Percentiles rank a stretch among this genome's conserved stretches.
phyloP scores from a whole-genome alignment of 2,797 vertebrate genomes.

The Spheniscus humboldti region DNA sequence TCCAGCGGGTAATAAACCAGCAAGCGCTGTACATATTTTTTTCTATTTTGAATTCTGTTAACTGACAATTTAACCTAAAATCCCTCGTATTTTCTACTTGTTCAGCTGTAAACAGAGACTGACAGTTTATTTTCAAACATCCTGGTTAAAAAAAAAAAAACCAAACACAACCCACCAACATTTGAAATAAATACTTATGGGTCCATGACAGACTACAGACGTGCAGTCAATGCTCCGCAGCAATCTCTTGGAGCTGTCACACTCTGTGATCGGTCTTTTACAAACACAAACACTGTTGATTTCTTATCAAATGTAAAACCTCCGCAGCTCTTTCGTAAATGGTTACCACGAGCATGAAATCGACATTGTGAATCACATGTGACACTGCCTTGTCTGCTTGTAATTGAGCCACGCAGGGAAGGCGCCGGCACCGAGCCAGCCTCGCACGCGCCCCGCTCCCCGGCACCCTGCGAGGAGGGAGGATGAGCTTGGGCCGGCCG shows the following conservation, averaged over 20 bases:
- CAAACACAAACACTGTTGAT: constrained; percentile 92
- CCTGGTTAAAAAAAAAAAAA: constrained; percentile 2
- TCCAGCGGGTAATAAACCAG: constrained; percentile 64
- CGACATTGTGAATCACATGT: constrained; percentile 99
- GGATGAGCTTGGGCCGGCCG: not conserved
- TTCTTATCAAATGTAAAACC: constrained; percentile 99
- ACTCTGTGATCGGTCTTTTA: constrained; percentile 86
- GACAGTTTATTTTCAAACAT: constrained; percentile 81
- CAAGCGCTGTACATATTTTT: constrained; percentile 62
- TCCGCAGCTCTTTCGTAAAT: constrained; percentile 91
- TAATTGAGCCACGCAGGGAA: constrained; percentile 90
- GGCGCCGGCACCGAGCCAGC: not conserved
- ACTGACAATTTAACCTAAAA: constrained; percentile 83
- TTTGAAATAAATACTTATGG: constrained; percentile 95
- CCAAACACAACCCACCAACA: constrained; percentile 21
- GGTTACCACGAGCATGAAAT: constrained; percentile 96
- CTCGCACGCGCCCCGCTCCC: not conserved
- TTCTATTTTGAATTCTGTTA: constrained; percentile 80
- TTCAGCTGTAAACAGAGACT: constrained; percentile 82
- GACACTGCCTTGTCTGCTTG: constrained; percentile 92
- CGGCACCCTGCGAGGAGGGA: not conserved
- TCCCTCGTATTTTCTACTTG: constrained; percentile 73
- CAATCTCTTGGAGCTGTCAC: constrained; percentile 95
- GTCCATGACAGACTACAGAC: constrained; percentile 88
- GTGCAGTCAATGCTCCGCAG: constrained; percentile 79